A percentile compares a stretch with the other conserved stretches of the same genome.
These are phyloP conservation scores for Sarcophaga rosellei DNA, from an alignment of 2,888 invertebrate genomes.

Conservation along the genomic window DNA sequence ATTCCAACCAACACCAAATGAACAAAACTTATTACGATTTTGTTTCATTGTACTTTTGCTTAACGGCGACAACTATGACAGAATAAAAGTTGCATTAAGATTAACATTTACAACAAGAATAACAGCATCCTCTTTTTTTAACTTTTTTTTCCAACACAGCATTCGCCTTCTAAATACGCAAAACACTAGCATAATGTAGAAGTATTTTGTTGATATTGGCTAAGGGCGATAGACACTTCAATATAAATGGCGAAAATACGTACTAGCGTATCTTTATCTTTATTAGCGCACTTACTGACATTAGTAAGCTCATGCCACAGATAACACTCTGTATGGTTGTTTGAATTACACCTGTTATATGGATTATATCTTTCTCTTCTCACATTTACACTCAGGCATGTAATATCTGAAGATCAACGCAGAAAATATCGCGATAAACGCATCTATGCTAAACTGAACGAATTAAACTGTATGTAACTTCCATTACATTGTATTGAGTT, in stretches of 20 bases:
- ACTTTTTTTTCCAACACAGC: conserved; percentile 26
- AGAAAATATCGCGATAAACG: no score
- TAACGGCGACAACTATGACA: neutral
- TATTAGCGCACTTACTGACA: no score
- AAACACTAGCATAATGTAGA: conserved; percentile 4
- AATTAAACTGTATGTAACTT: no score
- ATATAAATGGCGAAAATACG: no score
- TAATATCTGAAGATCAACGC: no score
- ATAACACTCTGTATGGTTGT: neutral
- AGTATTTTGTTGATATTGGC: neutral
- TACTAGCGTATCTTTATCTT: no score
- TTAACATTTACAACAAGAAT: conserved; percentile 36
- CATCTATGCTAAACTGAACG: no score
- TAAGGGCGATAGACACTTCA: neutral
- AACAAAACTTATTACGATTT: conserved; percentile 3
- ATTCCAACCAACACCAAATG: conserved; percentile 15
- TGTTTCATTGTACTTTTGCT: neutral
- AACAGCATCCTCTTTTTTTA: neutral
- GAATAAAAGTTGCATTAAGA: conserved; percentile 39
- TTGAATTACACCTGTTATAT: no score
- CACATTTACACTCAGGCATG: no score
- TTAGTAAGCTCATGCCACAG: no score
- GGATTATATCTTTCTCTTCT: no score
- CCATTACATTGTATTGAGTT: no score
- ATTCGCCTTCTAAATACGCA: conserved; percentile 24